Evolutionary conservation across 2,888 invertebrate species (phyloP).

Genomic region (Ypsolopha sequella): DNA sequence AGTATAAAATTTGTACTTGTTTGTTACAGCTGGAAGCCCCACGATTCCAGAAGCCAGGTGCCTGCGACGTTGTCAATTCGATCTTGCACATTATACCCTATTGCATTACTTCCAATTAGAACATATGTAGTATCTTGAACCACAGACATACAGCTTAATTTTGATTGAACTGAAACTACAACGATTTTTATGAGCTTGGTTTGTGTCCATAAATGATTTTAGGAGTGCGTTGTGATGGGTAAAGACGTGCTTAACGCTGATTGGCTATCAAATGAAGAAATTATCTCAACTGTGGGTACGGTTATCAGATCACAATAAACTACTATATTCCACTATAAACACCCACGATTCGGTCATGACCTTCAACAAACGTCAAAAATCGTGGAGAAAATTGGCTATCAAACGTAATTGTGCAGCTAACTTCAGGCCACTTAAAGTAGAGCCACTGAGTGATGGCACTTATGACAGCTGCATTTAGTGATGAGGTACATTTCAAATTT

Average conservation of each 20-base stretch:
- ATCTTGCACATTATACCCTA: slow-evolving; percentile 55
- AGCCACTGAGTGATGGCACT: too few species aligned
- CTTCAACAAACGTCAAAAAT: too few species aligned
- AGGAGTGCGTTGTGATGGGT: not conserved
- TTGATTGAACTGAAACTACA: not conserved
- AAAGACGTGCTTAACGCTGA: too few species aligned
- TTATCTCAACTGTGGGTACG: too few species aligned
- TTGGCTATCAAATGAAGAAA: not conserved
- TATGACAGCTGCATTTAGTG: too few species aligned
- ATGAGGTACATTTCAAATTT: too few species aligned
- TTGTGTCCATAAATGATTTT: not conserved
- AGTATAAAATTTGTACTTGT: not conserved
- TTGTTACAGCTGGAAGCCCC: slow-evolving; percentile 3
- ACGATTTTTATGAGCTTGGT: not conserved
- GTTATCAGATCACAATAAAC: too few species aligned
- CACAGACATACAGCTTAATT: not conserved
- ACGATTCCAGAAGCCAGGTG: slow-evolving; percentile 34
- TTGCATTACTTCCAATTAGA: slow-evolving; percentile 42
- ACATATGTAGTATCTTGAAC: not conserved
- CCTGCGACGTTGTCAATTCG: slow-evolving; percentile 46
- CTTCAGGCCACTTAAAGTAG: too few species aligned
- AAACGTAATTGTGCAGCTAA: too few species aligned
- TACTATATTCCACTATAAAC: too few species aligned
- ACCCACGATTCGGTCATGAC: too few species aligned
- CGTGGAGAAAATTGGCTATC: too few species aligned